phyloP scores from a whole-genome alignment of 2,888 invertebrate species.

The Trilocha varians region DNA sequence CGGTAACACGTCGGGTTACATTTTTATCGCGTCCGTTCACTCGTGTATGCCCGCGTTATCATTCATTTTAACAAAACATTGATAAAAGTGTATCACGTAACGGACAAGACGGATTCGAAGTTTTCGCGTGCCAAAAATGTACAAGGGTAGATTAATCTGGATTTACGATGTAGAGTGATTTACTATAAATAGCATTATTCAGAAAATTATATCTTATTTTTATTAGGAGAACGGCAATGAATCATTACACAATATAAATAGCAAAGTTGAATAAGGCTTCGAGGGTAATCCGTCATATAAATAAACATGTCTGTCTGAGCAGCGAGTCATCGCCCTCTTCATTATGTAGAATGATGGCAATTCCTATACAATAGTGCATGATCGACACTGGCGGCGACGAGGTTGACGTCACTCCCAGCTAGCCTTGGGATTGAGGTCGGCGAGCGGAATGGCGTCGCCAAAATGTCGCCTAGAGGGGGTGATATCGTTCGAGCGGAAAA shows the following conservation, averaged over 20 bases:
- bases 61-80: conserved; percentile 38
- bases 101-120: conserved; percentile 10
- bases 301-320: conserved; percentile 17
- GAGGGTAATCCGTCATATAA: conserved; percentile 4
- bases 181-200: too few species aligned
- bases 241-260: not conserved
- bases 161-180: too few species aligned
- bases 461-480: conserved; percentile 57
- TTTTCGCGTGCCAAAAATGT: not conserved
- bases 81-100: conserved; percentile 52
- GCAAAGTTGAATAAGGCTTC: not conserved
- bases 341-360: conserved; percentile 55
- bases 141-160: too few species aligned
- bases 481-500: conserved; percentile 39
- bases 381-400: conserved; percentile 27
- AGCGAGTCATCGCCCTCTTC: conserved; percentile 51
- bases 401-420: conserved; percentile 60
- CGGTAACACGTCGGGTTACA: conserved; percentile 47
- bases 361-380: conserved; percentile 56
- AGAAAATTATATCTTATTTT: not conserved
- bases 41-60: conserved; percentile 51
- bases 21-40: conserved; percentile 53
- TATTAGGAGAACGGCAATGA: not conserved
- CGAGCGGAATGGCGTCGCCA: conserved; percentile 54
- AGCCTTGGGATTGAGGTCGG: conserved; percentile 68